Evolutionary conservation across 2,113 vertebrate species (phyloP).

Genomic region (Litocranius walleri): DNA sequence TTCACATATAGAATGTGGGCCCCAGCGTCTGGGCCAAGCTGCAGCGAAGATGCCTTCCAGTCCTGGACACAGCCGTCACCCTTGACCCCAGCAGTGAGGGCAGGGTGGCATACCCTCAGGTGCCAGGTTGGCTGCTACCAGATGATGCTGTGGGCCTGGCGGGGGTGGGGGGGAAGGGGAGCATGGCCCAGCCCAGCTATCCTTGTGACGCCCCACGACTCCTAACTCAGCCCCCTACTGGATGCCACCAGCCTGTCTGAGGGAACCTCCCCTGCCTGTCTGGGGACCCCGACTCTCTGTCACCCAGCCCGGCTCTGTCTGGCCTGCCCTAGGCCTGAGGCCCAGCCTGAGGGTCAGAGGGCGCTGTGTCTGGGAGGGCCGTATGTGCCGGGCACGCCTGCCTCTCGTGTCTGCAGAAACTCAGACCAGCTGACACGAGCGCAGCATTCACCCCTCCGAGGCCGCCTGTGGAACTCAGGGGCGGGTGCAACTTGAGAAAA

Average conservation of each 20-base stretch:
- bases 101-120: background rate
- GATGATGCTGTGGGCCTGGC: too few relatives aligned
- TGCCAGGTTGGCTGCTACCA: background rate
- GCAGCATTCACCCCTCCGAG: background rate
- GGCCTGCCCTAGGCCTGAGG: background rate
- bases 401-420: background rate
- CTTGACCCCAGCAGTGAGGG: background rate
- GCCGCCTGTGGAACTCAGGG: background rate
- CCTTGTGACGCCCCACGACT: rapidly evolving
- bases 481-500: background rate
- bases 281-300: background rate
- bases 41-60: too few relatives aligned
- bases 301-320: background rate
- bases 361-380: background rate
- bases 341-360: background rate
- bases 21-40: background rate
- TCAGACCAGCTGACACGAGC: slow-evolving; percentile 1
- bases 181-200: rapidly evolving
- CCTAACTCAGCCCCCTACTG: too few relatives aligned
- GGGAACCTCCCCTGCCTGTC: too few relatives aligned
- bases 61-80: background rate
- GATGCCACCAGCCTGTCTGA: too few relatives aligned
- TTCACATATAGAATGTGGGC: background rate
- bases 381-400: background rate
- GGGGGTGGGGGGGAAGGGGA: too few relatives aligned